A percentile compares a stretch with the other conserved stretches of the same genome.
Evolutionary conservation across 2,113 vertebrate genomes (phyloP).

Genomic region (Manacus vitellinus): DNA sequence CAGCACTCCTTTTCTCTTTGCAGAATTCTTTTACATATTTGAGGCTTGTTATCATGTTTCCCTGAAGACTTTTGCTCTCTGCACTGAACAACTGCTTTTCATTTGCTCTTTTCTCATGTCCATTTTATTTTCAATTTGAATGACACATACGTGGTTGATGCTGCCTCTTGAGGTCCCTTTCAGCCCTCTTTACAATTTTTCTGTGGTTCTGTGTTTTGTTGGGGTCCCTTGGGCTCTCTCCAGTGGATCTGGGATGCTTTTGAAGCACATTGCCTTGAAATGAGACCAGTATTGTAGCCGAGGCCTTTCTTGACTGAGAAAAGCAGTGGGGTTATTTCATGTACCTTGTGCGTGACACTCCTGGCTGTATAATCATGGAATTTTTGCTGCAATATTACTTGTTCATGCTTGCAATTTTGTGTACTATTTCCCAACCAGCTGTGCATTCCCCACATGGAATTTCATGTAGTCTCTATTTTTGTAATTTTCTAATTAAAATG

Average conservation of each 20-base stretch:
- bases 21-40: slow-evolving; percentile 42
- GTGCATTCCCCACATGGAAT: background rate
- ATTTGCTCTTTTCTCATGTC: background rate
- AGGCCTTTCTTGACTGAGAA: background rate
- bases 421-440: background rate
- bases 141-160: background rate
- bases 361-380: background rate
- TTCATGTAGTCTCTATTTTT: background rate
- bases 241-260: background rate
- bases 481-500: slow-evolving; percentile 22
- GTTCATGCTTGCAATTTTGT: background rate
- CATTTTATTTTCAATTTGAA: slow-evolving; percentile 49
- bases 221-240: background rate
- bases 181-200: background rate
- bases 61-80: slow-evolving; percentile 31
- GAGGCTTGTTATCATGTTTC: slow-evolving; percentile 49
- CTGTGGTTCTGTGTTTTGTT: slow-evolving; percentile 1
- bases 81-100: background rate
- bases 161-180: slow-evolving; percentile 36
- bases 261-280: background rate
- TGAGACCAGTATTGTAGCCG: background rate
- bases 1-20: slow-evolving; percentile 2
- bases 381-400: background rate
- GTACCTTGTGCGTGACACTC: accelerated
- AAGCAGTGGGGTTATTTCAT: background rate